Evolutionary conservation across 2,113 vertebrate species (phyloP), one percentile per base, ranked within the genome.

Genomic region (Sander lucioperca): DNA sequence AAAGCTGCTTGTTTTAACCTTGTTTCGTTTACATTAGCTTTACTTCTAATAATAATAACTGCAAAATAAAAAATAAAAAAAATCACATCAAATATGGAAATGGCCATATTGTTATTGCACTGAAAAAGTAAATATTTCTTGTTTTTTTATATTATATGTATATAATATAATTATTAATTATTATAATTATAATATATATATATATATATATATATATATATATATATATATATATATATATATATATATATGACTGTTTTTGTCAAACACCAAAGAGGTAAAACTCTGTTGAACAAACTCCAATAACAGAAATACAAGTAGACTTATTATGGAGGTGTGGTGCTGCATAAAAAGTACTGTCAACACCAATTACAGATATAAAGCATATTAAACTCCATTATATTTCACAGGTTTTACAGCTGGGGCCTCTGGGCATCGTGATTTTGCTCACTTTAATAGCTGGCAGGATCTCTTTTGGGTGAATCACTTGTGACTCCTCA

Each of bases 401-500:
- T 57, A 15, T 57, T 65, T 21, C 16, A 47, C 25, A 19, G 18
- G 27, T 58, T 69, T 56, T 54, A 62, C 14, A 48, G 16, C 14
- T 21, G 23, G 19, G 25, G 18, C 27, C 48, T 36, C 33, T 23
- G 15, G 25, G 65, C 25, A 67, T 57, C 4, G 4, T 83, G 74
- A 76, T 53, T 75, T 48, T 67, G 25, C 75, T 70, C 21, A 18
- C 62, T 77, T 72, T 43, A 87, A 25, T 64, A 58, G 64, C 58
- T 74, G 84, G 67, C 72, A 65, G 76, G 25, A 59, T 74, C 30
- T 64, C 45, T 65, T 61, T 33, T 27, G 69, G 53, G 25, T 87
- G 78, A 90, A 78, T 91, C 81, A 82, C 84, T 82, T 43, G 74
- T 89, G 90, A 80, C 82, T 86, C 62, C 33, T 66, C 74, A 16